A percentile compares a stretch with the other conserved stretches of the same genome.
Evolutionary conservation across 1,140 invertebrate species (phyloP).

Genomic region (Ceratosolen solmsi): DNA sequence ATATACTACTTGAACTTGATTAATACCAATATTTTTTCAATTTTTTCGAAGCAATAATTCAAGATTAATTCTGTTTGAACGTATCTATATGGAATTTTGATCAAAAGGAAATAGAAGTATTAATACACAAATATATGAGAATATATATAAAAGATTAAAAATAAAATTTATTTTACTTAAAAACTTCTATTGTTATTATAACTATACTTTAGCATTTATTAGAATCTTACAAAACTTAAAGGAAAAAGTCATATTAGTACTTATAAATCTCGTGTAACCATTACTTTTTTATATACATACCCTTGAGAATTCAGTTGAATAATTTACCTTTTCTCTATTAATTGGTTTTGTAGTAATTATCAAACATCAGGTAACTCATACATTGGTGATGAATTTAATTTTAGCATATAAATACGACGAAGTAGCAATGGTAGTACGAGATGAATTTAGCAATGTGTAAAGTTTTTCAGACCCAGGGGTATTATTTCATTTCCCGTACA

Average conservation of each 20-base stretch:
- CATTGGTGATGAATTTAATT: not conserved
- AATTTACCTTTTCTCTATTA: constrained; percentile 36
- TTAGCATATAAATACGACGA: not conserved
- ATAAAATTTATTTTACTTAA: too few species aligned
- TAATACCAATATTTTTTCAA: too few species aligned
- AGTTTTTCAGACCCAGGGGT: not conserved
- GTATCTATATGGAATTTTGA: too few species aligned
- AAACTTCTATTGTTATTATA: too few species aligned
- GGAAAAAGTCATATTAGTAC: not conserved
- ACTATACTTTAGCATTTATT: too few species aligned
- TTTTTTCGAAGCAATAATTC: not conserved
- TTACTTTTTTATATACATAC: not conserved
- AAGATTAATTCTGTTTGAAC: not conserved
- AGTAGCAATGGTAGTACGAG: too few species aligned
- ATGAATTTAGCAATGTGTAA: too few species aligned
- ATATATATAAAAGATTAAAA: too few species aligned
- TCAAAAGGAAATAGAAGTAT: too few species aligned
- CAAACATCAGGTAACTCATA: constrained; percentile 43
- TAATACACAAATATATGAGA: too few species aligned
- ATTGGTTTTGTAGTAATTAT: constrained; percentile 53
- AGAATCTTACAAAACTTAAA: not conserved
- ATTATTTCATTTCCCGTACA: constrained; percentile 8
- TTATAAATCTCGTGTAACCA: not conserved
- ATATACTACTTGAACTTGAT: too few species aligned
- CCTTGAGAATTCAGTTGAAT: constrained; percentile 6